Base-by-base conservation (phyloP, 2,888 invertebrate species). In the Pterostichus madidus region DNA sequence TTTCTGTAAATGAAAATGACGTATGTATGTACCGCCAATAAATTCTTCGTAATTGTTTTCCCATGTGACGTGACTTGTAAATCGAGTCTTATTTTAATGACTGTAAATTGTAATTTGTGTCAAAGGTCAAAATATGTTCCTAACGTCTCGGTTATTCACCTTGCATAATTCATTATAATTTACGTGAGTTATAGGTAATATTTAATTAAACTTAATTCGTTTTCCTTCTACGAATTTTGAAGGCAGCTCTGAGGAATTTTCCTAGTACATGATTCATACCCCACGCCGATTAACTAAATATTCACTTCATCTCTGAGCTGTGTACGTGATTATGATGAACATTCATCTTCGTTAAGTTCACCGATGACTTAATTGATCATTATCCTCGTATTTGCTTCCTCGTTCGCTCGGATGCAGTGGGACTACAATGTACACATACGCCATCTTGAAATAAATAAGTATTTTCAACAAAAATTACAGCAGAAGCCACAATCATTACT, bases 261-360 rank as follows among this genome's bases (percentile, higher is more conserved):
- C 49, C 49, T 52, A 49, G 52, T 49, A 75, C 75, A 52, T 75
- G 52, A 75, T 52, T 75, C 75, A 75, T 75, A 75, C 49, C 13
- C 75, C 49, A 10, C 31, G 31, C 31, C 75, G 75, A 75, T 75
- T 75, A 75, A 75, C 75, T 75, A 75, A 75, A 52, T 75, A 75
- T 75, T 75, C 75, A 13, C 75, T 75, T 75, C 52, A 79, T 79
- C 79, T 64, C 59, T 35, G 64, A 61, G 61, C 56, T 64, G 79
- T 49, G 64, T 79, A 49, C 64, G 49, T 79, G 64, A 61, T 79
- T 61, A 79, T 79, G 79, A 79, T 39, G 32, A 46, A 24, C 79
- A 79, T 79, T 79, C 79, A 79, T 79, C 79, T 79, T 79, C 79
- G 64, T 79, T 79, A 79, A 64, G 61, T 79, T 44, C 79, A 61